Percentiles rank a stretch among this genome's conserved stretches.
These are phyloP conservation scores for Dicrurus megarhynchus DNA, from an alignment of 2,113 vertebrate genomes.

Conservation along the genomic window DNA sequence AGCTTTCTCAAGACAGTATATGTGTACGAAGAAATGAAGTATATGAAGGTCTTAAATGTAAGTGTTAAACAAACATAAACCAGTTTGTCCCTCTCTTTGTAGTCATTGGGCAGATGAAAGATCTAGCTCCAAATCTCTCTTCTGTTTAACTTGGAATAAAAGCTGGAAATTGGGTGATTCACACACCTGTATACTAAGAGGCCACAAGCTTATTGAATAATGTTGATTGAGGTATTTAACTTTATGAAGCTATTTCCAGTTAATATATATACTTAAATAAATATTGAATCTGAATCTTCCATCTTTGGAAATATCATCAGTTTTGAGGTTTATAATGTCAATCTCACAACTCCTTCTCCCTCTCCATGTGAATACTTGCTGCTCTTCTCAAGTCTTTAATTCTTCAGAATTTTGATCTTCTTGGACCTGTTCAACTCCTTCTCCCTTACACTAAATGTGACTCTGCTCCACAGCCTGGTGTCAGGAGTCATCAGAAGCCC, in stretches of 20 bases:
- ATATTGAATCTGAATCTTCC: neutral
- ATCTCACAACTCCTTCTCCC: neutral
- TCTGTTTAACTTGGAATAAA: neutral
- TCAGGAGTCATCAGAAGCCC: neutral
- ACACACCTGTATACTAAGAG: neutral
- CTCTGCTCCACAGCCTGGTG: neutral
- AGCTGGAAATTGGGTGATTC: neutral
- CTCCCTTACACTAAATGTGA: neutral
- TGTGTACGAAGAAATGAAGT: neutral
- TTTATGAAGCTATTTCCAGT: neutral
- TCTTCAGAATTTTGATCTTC: neutral
- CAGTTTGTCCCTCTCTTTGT: neutral
- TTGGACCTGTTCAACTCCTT: fast-evolving
- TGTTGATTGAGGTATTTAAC: neutral
- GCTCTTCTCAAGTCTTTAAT: neutral
- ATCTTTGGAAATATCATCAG: neutral
- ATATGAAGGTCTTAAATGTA: neutral
- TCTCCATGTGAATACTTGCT: neutral
- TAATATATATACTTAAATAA: neutral
- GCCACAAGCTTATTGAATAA: neutral
- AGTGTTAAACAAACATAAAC: neutral
- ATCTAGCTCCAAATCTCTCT: neutral
- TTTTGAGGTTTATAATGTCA: neutral
- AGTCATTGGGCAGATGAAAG: neutral
- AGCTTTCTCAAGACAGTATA: neutral